Conservation (phyloP, 2,797 vertebrate species). For the Pristis pectinata region DNA sequence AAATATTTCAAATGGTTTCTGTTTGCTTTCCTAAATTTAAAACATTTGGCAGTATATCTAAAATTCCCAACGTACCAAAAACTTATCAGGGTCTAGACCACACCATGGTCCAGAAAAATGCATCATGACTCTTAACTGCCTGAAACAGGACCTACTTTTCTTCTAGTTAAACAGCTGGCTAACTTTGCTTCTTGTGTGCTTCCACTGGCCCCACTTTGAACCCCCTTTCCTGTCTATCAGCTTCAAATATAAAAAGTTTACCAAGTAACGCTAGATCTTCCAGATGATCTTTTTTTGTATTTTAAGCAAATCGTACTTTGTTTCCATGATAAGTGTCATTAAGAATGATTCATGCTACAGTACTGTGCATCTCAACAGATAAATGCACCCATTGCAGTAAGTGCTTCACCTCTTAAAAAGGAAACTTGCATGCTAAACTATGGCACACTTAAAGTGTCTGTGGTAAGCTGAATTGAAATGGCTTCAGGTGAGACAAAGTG, state of each 20-base stretch:
- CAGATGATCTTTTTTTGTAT: no score
- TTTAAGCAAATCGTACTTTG: no score
- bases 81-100: background rate
- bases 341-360: no score
- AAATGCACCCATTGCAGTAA: no score
- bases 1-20: no score
- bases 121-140: background rate
- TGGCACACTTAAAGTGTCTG: no score
- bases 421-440: no score
- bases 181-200: background rate
- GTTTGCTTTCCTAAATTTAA: background rate
- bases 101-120: background rate
- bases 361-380: no score
- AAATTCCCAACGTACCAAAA: background rate
- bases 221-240: background rate
- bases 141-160: background rate
- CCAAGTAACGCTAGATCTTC: background rate
- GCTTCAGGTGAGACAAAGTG: no score
- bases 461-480: no score
- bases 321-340: no score
- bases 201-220: background rate
- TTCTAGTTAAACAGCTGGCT: background rate
- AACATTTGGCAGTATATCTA: background rate
- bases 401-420: no score
- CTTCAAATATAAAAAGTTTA: background rate